phyloP scores from a whole-genome alignment of 1,140 invertebrate species.

The Eueides isabella region DNA sequence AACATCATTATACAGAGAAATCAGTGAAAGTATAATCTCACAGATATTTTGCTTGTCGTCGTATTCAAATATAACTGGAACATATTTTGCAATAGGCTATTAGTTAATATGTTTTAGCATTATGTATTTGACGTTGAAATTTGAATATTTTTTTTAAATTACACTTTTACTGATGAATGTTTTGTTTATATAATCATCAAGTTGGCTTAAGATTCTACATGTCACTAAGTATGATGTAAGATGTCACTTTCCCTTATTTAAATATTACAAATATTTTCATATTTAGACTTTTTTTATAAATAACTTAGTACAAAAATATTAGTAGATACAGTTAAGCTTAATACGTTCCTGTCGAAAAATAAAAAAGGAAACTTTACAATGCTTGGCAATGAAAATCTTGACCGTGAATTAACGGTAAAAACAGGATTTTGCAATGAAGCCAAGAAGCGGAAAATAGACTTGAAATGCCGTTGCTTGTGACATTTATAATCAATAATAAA shows the following conservation, averaged over 20 bases:
- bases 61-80: neutral
- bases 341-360: too few relatives aligned
- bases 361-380: neutral
- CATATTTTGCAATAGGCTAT: neutral
- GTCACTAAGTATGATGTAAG: too few relatives aligned
- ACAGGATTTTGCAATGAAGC: constrained; percentile 19
- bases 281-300: too few relatives aligned
- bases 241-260: too few relatives aligned
- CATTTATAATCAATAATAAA: constrained; percentile 11
- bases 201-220: too few relatives aligned
- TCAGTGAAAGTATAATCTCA: neutral
- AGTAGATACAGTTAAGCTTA: too few relatives aligned
- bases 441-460: constrained; percentile 27
- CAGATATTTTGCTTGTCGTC: neutral
- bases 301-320: too few relatives aligned
- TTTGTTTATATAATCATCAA: too few relatives aligned
- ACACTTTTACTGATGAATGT: too few relatives aligned
- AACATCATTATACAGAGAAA: neutral
- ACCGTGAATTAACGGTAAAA: constrained; percentile 29
- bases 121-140: too few relatives aligned
- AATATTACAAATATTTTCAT: too few relatives aligned
- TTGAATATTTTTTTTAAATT: too few relatives aligned
- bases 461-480: neutral
- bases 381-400: constrained; percentile 23
- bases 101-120: neutral